phyloP scores from a whole-genome alignment of 2,113 vertebrate genomes.

The Stigmatopora argus region DNA sequence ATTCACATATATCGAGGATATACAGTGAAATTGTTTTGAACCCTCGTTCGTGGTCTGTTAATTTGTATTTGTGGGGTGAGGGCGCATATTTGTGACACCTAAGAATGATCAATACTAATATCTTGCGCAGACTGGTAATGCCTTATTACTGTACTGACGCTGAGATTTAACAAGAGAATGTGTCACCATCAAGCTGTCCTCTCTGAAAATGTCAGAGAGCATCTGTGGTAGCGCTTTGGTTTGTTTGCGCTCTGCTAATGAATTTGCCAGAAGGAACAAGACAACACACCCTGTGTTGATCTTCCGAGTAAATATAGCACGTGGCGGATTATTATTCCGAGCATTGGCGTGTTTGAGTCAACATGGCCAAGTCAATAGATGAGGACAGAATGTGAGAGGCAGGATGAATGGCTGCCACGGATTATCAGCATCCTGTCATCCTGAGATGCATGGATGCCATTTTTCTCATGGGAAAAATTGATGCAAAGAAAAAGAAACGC shows the following conservation, averaged over 20 bases:
- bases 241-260: conserved; percentile 40
- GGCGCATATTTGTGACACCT: not conserved
- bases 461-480: not conserved
- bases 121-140: not conserved
- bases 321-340: conserved; percentile 39
- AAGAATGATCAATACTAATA: not conserved
- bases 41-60: not conserved
- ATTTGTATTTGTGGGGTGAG: not conserved
- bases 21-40: no score
- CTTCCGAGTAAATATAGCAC: conserved; percentile 34
- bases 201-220: conserved; percentile 4
- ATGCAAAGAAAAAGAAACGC: not conserved
- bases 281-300: conserved; percentile 20
- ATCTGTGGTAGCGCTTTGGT: not conserved
- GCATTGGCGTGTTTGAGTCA: conserved; percentile 27
- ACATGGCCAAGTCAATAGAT: conserved; percentile 3
- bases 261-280: conserved; percentile 23
- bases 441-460: conserved; percentile 3
- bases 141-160: not conserved
- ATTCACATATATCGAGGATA: not conserved
- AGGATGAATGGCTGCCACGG: not conserved
- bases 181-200: not conserved
- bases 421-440: not conserved
- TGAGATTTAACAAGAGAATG: not conserved
- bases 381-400: not conserved